These are phyloP conservation scores for Thymelicus lineola DNA, from an alignment of 2,888 invertebrate species.

Conservation along the genomic window DNA sequence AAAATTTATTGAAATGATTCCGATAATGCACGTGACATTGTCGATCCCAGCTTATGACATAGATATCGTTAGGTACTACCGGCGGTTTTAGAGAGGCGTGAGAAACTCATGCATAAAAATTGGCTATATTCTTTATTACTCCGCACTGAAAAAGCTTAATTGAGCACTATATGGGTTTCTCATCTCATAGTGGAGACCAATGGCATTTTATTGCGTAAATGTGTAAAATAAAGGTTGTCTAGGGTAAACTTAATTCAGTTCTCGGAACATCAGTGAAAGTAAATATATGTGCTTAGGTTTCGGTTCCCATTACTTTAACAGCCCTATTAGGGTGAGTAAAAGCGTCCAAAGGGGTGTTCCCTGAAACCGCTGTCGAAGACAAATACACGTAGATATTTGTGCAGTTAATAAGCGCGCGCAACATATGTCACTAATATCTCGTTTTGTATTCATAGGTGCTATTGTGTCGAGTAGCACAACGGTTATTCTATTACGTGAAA, in stretches of 20 bases:
- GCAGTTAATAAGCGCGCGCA: conserved; percentile 8
- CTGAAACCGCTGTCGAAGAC: conserved; percentile 8
- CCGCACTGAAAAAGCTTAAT: too few relatives aligned
- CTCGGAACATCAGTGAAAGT: not conserved
- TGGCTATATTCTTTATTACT: too few relatives aligned
- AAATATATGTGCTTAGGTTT: conserved; percentile 2
- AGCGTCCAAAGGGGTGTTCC: conserved; percentile 10
- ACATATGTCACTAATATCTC: conserved; percentile 4
- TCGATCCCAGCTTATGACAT: too few relatives aligned
- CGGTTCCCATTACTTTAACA: conserved; percentile 7
- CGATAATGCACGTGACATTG: too few relatives aligned
- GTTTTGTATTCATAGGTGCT: conserved; percentile 8
- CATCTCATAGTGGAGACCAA: too few relatives aligned
- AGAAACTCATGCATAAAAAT: too few relatives aligned
- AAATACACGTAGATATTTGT: conserved; percentile 12
- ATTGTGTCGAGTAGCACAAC: conserved; percentile 1
- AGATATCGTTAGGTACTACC: too few relatives aligned
- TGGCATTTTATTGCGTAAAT: too few relatives aligned
- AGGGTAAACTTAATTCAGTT: not conserved
- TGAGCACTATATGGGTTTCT: too few relatives aligned
- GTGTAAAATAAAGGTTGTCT: not conserved
- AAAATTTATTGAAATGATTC: too few relatives aligned
- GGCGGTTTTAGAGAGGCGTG: too few relatives aligned
- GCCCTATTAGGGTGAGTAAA: conserved; percentile 12
- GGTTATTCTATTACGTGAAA: conserved; percentile 5